Conservation (phyloP, 2,797 vertebrate genomes). For the Sebastes matsubarae region DNA sequence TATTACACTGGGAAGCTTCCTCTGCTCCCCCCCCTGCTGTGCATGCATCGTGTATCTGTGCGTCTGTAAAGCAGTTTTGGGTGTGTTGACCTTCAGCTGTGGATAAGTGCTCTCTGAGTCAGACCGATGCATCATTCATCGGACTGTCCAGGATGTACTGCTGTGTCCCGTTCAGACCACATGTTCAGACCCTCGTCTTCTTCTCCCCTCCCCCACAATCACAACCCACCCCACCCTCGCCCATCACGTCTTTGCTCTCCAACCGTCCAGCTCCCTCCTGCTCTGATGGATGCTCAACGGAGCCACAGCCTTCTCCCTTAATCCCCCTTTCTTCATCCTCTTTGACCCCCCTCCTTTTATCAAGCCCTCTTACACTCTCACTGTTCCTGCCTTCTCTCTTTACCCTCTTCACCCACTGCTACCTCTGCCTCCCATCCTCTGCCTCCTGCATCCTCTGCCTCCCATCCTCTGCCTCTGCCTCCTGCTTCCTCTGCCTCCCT, state of each 20-base stretch:
- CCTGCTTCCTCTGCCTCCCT: no score
- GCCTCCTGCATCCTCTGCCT: neutral
- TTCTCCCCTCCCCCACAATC: neutral
- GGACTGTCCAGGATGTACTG: neutral
- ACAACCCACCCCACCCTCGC: neutral
- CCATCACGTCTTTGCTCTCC: neutral
- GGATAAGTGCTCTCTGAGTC: neutral
- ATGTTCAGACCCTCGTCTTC: neutral
- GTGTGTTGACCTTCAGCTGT: conserved; percentile 43
- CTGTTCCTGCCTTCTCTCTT: conserved; percentile 7
- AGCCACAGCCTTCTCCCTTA: conserved; percentile 19
- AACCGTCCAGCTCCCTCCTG: neutral
- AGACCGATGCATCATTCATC: neutral
- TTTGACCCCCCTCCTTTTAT: conserved; percentile 17
- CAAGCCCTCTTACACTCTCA: neutral
- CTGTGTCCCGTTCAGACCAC: neutral
- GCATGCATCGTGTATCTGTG: conserved; percentile 4
- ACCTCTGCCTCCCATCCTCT: neutral
- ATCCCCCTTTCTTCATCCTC: conserved; percentile 30
- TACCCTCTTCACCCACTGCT: neutral
- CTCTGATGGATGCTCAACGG: conserved; percentile 1
- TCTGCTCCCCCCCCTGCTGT: conserved; percentile 18
- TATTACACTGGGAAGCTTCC: conserved; percentile 29
- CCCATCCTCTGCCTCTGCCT: no score
- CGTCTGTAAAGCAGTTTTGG: neutral